These are phyloP conservation scores for Thysanoteuthis rhombus DNA, from an alignment of 2,888 invertebrate species.

Conservation along the genomic window DNA sequence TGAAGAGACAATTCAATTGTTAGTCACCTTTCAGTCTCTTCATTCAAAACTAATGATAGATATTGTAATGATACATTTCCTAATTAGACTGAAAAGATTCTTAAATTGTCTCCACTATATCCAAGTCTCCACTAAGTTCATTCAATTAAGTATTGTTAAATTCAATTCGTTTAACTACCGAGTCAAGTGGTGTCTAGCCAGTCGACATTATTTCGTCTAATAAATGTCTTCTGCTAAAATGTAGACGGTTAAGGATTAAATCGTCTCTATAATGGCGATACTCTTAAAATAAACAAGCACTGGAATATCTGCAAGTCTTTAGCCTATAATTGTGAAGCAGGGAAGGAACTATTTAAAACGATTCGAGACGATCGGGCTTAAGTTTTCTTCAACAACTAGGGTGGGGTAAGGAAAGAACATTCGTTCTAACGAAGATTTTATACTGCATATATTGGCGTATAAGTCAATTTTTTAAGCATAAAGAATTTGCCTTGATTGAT, in stretches of 20 bases:
- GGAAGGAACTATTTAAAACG: neutral
- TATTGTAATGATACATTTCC: neutral
- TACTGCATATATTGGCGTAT: too few species aligned
- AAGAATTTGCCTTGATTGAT: too few species aligned
- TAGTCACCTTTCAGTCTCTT: neutral
- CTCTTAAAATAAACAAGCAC: too few species aligned
- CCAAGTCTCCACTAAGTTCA: neutral
- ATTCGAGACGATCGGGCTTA: neutral
- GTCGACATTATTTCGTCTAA: neutral
- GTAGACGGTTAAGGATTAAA: neutral
- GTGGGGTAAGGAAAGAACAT: neutral
- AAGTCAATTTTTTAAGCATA: too few species aligned
- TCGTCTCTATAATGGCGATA: too few species aligned
- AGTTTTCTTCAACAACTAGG: neutral
- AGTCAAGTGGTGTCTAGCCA: neutral
- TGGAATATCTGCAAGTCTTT: too few species aligned
- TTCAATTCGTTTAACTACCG: neutral
- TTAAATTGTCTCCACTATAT: neutral
- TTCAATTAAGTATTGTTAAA: neutral
- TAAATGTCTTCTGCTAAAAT: neutral
- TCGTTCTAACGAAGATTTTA: neutral
- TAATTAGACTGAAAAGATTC: neutral
- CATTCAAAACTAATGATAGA: neutral
- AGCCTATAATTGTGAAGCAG: neutral
- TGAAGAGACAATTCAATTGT: too few species aligned